Percentiles rank a stretch among this genome's conserved stretches.
These are phyloP conservation scores for Cyphomyrus plagiostoma DNA, from an alignment of 2,113 vertebrate species.

Conservation along the genomic window DNA sequence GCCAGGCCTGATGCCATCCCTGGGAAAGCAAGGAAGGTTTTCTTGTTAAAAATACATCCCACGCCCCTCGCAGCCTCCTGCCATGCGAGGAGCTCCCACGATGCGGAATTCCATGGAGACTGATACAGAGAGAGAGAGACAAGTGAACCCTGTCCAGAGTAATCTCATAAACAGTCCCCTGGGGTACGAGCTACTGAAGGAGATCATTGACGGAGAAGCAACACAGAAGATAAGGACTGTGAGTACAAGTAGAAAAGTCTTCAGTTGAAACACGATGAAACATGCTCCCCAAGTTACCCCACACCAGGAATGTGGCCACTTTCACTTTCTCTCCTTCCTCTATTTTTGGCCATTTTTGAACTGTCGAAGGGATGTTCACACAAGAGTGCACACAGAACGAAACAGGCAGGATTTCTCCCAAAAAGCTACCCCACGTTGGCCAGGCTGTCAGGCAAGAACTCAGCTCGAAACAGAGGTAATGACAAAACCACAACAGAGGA, in stretches of 20 bases:
- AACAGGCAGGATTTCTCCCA: neutral
- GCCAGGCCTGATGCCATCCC: constrained; percentile 27
- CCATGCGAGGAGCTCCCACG: constrained; percentile 42
- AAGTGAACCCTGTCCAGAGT: constrained; percentile 29
- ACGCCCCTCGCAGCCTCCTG: constrained; percentile 15
- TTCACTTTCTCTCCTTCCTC: neutral
- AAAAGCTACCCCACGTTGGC: neutral
- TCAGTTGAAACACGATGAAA: neutral
- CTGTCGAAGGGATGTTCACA: neutral
- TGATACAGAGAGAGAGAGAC: constrained; percentile 39
- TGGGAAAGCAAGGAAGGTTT: constrained; percentile 31
- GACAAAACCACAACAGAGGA: neutral
- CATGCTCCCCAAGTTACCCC: neutral
- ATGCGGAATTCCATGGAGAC: constrained; percentile 37
- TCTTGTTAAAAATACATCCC: constrained; percentile 44
- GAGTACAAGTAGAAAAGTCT: constrained; percentile 22
- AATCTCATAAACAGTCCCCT: constrained; percentile 50
- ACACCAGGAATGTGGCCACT: neutral
- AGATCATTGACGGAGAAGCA: constrained; percentile 31
- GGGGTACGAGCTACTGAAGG: constrained; percentile 39
- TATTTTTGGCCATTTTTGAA: neutral
- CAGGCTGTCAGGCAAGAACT: neutral
- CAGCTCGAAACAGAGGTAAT: neutral
- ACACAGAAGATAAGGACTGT: constrained; percentile 20
- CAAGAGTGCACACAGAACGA: neutral